Evolutionary conservation across 2,888 invertebrate species (phyloP).

Genomic region (Blera fallax): DNA sequence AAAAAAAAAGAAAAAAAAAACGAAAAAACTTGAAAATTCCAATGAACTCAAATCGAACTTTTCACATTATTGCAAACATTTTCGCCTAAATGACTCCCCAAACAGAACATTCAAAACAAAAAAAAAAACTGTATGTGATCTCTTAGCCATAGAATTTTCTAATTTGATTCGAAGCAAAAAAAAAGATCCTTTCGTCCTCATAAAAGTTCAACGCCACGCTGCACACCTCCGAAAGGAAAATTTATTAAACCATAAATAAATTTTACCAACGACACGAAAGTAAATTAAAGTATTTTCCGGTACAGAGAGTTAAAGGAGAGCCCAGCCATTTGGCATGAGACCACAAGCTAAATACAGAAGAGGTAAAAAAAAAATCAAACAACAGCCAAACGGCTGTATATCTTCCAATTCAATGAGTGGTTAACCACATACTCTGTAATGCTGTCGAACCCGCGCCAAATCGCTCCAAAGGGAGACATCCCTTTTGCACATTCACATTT

Average conservation of each 20-base stretch:
- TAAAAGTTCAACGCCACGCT: constrained; percentile 2
- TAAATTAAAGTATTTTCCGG: constrained; percentile 50
- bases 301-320: neutral
- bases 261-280: constrained; percentile 54
- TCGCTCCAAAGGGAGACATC: constrained; percentile 64
- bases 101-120: constrained; percentile 31
- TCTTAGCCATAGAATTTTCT: constrained; percentile 26
- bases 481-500: constrained; percentile 31
- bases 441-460: constrained; percentile 49
- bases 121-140: constrained; percentile 43
- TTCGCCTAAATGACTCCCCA: constrained; percentile 20
- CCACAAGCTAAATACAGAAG: neutral
- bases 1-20: neutral
- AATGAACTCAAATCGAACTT: constrained; percentile 48
- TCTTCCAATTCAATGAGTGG: constrained; percentile 64
- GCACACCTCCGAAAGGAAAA: constrained; percentile 16
- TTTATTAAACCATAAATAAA: constrained; percentile 64
- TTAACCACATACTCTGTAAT: constrained; percentile 53
- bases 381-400: constrained; percentile 44
- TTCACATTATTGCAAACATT: constrained; percentile 55
- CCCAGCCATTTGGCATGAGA: neutral
- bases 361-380: constrained; percentile 21
- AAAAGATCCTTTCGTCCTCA: neutral
- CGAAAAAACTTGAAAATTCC: constrained; percentile 15
- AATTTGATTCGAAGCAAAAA: constrained; percentile 29